Conservation (phyloP, 2,888 invertebrate genomes). For the Cancer borealis region DNA sequence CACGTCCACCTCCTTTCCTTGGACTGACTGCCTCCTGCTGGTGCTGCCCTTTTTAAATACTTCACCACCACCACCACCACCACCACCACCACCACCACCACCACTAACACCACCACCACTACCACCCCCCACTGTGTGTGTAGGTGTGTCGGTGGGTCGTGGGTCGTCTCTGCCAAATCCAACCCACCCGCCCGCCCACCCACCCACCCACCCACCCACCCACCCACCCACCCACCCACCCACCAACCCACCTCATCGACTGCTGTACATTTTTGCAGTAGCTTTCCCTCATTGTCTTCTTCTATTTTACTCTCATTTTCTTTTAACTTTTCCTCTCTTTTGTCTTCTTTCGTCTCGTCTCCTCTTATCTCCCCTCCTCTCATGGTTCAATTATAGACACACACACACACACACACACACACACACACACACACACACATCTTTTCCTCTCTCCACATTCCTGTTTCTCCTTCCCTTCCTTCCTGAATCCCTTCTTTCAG, state of each 20-base stretch:
- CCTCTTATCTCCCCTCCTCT: neutral
- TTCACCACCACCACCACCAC: neutral
- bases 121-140: neutral
- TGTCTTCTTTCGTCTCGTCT: neutral
- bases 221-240: neutral
- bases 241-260: neutral
- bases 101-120: neutral
- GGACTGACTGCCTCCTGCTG: neutral
- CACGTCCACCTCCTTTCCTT: neutral
- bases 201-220: neutral
- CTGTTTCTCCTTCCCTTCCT: neutral
- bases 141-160: neutral
- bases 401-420: constrained; percentile 43
- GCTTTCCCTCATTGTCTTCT: neutral
- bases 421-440: neutral
- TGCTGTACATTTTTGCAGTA: neutral
- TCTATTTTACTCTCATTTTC: neutral
- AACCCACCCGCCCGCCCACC: neutral
- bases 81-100: neutral
- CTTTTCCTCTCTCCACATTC: neutral
- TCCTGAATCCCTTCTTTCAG: neutral
- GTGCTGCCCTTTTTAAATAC: neutral
- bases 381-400: neutral
- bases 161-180: neutral
- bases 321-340: neutral